phyloP scores from a whole-genome alignment of 2,888 invertebrate genomes.

The Phyllotreta cruciferae region DNA sequence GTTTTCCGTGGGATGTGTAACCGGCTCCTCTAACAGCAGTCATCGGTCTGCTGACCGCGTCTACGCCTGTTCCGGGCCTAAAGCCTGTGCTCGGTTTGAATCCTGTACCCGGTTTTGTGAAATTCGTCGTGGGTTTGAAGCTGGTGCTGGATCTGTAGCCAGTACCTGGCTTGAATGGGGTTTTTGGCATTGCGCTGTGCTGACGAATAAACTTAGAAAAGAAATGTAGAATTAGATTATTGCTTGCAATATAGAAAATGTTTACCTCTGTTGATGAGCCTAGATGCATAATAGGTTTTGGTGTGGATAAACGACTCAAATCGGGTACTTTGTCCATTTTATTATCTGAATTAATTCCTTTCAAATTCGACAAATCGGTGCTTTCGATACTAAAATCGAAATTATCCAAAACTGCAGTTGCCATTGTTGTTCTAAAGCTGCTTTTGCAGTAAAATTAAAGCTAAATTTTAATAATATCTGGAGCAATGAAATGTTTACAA shows the following conservation, averaged over 20 bases:
- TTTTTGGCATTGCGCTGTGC: slow-evolving; percentile 47
- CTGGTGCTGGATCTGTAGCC: slow-evolving; percentile 51
- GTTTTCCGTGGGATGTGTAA: slow-evolving; percentile 79
- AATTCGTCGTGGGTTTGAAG: slow-evolving; percentile 52
- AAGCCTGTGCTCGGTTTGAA: slow-evolving; percentile 58
- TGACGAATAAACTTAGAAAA: slow-evolving; percentile 49
- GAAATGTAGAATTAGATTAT: not conserved
- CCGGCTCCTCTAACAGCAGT: slow-evolving; percentile 97
- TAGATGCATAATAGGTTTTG: slow-evolving; percentile 65
- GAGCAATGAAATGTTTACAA: not conserved
- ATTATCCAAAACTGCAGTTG: slow-evolving; percentile 20
- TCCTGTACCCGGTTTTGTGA: slow-evolving; percentile 48
- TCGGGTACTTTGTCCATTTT: slow-evolving; percentile 41
- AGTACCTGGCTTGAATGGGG: slow-evolving; percentile 49
- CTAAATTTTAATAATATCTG: not conserved
- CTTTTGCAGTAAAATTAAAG: not conserved
- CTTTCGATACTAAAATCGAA: slow-evolving; percentile 33
- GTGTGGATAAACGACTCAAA: slow-evolving; percentile 52
- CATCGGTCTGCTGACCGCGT: slow-evolving; percentile 76
- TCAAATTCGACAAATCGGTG: slow-evolving; percentile 33
- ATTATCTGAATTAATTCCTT: slow-evolving; percentile 30
- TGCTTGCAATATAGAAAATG: no score
- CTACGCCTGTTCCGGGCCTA: slow-evolving; percentile 56
- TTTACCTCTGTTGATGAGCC: slow-evolving; percentile 65
- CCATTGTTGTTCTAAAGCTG: slow-evolving; percentile 14